Conservation (phyloP, 2,113 vertebrate genomes). For the Petrocephalus microphthalmus region DNA sequence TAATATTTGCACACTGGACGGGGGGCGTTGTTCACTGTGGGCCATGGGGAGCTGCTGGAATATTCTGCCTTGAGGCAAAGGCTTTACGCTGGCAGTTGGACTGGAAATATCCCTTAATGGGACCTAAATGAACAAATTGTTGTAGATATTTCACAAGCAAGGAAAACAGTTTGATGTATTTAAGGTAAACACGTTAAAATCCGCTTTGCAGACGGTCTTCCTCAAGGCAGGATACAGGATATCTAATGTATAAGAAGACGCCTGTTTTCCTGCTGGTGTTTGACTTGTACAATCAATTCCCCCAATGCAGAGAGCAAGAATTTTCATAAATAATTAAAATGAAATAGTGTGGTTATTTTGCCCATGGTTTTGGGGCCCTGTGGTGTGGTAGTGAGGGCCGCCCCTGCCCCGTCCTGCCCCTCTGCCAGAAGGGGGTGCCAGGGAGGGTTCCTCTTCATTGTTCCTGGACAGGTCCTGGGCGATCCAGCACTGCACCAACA, state of each 20-base stretch:
- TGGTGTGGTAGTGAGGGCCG: not conserved
- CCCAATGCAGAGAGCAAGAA: not conserved
- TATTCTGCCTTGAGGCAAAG: not conserved
- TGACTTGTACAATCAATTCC: not conserved
- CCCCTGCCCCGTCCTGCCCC: not conserved
- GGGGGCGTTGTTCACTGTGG: not conserved
- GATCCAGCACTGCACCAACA: conserved; percentile 52
- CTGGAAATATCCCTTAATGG: not conserved
- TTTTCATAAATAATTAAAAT: conserved; percentile 14
- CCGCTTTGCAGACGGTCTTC: not conserved
- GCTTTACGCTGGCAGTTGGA: not conserved
- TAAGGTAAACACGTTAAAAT: not conserved
- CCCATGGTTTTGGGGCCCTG: no score
- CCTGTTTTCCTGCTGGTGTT: not conserved
- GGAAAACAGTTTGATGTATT: conserved; percentile 7
- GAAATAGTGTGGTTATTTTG: not conserved
- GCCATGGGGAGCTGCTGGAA: not conserved
- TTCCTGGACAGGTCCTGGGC: conserved; percentile 21
- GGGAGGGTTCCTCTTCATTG: not conserved
- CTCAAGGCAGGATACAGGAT: conserved; percentile 8
- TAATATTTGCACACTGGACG: not conserved
- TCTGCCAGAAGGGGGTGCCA: not conserved
- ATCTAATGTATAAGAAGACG: not conserved
- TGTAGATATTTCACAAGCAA: not conserved
- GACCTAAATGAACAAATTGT: not conserved